A percentile compares a stretch with the other conserved stretches of the same genome.
These are phyloP conservation scores for Cyprinodon variegatus DNA, from an alignment of 2,113 vertebrate species.

Conservation along the genomic window DNA sequence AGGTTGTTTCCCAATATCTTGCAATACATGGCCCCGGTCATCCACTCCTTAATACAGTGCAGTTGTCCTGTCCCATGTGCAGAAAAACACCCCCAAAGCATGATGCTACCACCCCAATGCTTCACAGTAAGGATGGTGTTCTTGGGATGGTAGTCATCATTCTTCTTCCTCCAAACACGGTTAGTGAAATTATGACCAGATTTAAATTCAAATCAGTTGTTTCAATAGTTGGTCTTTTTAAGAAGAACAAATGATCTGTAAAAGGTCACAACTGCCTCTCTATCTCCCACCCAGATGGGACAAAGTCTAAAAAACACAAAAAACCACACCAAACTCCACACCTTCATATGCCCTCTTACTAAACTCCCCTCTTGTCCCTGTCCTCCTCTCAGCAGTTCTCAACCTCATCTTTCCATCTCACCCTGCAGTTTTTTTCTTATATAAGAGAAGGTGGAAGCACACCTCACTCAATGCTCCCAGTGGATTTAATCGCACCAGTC, in stretches of 20 bases:
- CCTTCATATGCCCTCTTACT: constrained; percentile 12
- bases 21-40: no score
- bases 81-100: no score
- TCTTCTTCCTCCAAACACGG: no score
- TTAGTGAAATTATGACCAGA: no score
- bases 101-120: no score
- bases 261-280: constrained; percentile 12
- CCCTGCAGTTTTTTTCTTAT: constrained; percentile 55
- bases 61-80: no score
- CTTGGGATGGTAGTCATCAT: no score
- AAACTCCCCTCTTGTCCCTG: constrained; percentile 2
- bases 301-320: constrained; percentile 43
- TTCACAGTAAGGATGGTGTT: no score
- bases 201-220: neutral
- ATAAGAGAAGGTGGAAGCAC: constrained; percentile 68
- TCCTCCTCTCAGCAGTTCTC: constrained; percentile 34
- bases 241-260: neutral
- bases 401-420: constrained; percentile 33
- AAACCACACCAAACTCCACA: constrained; percentile 16
- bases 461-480: constrained; percentile 63
- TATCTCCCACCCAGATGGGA: constrained; percentile 6
- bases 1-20: no score
- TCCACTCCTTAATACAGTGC: no score
- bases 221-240: neutral
- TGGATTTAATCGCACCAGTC: constrained; percentile 54